Evolutionary conservation across 1,140 invertebrate species (phyloP).

Genomic region (Drosophila malerkotliana): DNA sequence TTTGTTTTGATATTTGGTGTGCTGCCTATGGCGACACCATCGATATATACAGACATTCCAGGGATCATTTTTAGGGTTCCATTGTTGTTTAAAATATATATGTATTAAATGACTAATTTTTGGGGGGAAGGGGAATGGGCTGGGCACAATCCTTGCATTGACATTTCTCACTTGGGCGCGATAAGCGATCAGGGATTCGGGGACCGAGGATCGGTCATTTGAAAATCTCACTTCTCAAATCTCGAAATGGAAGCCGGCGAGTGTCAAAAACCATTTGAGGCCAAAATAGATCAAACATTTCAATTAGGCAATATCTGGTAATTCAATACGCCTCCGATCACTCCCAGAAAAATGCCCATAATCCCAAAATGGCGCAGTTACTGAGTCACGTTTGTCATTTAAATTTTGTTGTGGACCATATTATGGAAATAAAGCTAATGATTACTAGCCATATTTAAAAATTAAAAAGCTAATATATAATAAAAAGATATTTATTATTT

Average conservation of each 20-base stretch:
- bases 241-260: constrained; percentile 34
- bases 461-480: not conserved
- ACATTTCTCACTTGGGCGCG: constrained; percentile 57
- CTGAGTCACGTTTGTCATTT: not conserved
- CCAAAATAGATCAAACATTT: constrained; percentile 55
- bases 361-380: constrained; percentile 13
- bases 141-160: constrained; percentile 42
- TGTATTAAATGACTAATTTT: constrained; percentile 16
- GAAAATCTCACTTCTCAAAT: constrained; percentile 1
- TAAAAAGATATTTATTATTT: too few species aligned
- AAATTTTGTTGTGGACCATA: not conserved
- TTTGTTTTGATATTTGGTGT: constrained; percentile 52
- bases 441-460: not conserved
- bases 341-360: not conserved
- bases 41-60: constrained; percentile 5
- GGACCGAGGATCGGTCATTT: not conserved
- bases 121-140: not conserved
- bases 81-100: constrained; percentile 11
- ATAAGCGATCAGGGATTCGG: constrained; percentile 33
- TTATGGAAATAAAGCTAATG: not conserved
- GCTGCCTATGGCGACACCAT: constrained; percentile 56
- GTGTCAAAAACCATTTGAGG: constrained; percentile 51
- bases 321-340: constrained; percentile 34
- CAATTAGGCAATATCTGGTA: constrained; percentile 56
- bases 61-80: constrained; percentile 34